Percentiles rank a stretch among this genome's conserved stretches.
These are phyloP conservation scores for Antrozous pallidus DNA, from an alignment of 2,797 vertebrate species.

Conservation along the genomic window DNA sequence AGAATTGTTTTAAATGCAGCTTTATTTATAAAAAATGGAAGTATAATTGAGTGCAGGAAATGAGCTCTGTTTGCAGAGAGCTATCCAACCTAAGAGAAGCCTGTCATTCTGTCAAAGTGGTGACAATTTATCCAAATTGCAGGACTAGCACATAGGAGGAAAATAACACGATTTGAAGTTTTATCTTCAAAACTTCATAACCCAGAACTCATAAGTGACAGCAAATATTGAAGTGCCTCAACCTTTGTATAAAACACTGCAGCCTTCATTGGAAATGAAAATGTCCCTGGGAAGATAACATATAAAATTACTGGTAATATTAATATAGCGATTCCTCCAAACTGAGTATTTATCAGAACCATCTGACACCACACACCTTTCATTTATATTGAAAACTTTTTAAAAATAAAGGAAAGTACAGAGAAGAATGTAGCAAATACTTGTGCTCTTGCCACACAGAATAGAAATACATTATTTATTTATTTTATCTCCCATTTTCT, in stretches of 20 bases:
- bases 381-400: neutral
- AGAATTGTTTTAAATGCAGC: neutral
- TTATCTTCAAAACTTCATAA: conserved; percentile 19
- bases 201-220: conserved; percentile 17
- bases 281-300: neutral
- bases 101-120: neutral
- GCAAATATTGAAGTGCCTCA: neutral
- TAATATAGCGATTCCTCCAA: neutral
- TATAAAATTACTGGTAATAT: conserved; percentile 2
- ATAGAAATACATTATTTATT: conserved; percentile 10
- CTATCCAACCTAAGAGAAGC: neutral
- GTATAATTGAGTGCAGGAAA: neutral
- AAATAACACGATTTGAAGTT: conserved; percentile 20
- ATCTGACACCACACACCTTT: neutral
- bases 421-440: neutral
- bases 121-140: neutral
- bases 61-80: neutral
- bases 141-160: neutral
- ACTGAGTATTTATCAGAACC: neutral
- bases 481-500: neutral
- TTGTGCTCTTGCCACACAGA: neutral
- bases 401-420: neutral
- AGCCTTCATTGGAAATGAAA: conserved; percentile 43
- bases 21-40: conserved; percentile 43
- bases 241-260: neutral